Base-by-base conservation (phyloP, 2,113 vertebrate genomes). In the Cardinalis cardinalis region DNA sequence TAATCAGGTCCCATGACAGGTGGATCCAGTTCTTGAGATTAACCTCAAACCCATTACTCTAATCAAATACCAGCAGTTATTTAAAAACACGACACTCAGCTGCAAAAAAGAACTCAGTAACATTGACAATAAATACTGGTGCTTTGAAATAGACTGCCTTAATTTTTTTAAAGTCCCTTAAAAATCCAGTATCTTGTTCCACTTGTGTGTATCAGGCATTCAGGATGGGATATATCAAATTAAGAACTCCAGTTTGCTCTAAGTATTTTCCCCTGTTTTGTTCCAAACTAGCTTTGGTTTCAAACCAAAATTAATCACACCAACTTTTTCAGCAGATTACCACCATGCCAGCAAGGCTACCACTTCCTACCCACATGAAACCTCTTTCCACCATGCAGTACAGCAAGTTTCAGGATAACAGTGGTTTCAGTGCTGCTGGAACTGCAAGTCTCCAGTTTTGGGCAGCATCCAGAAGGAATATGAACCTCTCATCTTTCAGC, bases 1-100 rank as follows among this genome's bases (percentile, higher is more conserved):
- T 74, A 88, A 90, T 71, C 25, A 43, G 58, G 21, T 70, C 31
- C 24, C 56, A 24, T 4, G 6, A 49, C 20, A 61, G 29, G 43
- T 55, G 18, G 38, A 65, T 51, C 29, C 46, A 88, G 18, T 80
- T 83, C 72, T 65, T 7, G 21, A 86, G 90, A 89, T 85, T 91
- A 94, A 55, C 55, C 16, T 43, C 69, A 83, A 96, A 93, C 46
- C 55, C 83, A 76, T 48, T 72, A 87, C 32, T 55, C 78, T 66
- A 84, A 91, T 79, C 68, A 73, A 86, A 71, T 31, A 34, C 7
- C 26, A 63, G 40, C 11, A 7, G 18, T 66, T 73, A 84, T 58
- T 81, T 74, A 76, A 60, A 83, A 69, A 44, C 32, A 32, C 0
- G 3, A 84, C 7, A 5, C 36, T 61, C 63, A 49, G 26, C 28